Conservation (phyloP, 2,888 invertebrate genomes). For the Spodoptera exigua region DNA sequence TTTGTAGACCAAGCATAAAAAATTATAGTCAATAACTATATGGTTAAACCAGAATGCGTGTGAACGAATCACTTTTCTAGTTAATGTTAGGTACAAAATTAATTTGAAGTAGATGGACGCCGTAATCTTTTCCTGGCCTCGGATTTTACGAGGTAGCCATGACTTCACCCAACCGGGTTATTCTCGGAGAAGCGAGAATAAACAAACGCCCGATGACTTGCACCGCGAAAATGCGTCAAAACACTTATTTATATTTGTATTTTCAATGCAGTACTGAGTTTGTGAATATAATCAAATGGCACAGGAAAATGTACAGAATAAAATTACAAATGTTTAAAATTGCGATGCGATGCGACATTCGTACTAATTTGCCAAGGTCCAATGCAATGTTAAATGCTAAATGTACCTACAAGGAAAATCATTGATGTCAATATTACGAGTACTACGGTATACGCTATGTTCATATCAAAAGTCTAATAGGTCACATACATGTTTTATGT, state of each 20-base stretch:
- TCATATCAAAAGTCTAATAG: too few species aligned
- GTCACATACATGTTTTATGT: too few species aligned
- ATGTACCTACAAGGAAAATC: constrained; percentile 17
- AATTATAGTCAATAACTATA: background rate
- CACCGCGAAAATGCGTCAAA: constrained; percentile 44
- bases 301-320: constrained; percentile 36
- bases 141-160: constrained; percentile 61
- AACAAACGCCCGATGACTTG: constrained; percentile 56
- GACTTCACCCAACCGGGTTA: constrained; percentile 66
- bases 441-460: too few species aligned
- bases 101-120: constrained; percentile 35
- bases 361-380: constrained; percentile 10
- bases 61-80: too few species aligned
- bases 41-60: too few species aligned
- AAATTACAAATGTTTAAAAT: constrained; percentile 14
- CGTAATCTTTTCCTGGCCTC: constrained; percentile 52
- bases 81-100: background rate
- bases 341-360: background rate
- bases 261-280: constrained; percentile 32
- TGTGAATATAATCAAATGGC: constrained; percentile 24
- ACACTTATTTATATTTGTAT: constrained; percentile 22
- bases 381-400: constrained; percentile 28
- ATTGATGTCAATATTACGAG: background rate
- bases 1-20: background rate
- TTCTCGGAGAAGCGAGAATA: constrained; percentile 66